A percentile compares a stretch with the other conserved stretches of the same genome.
These are phyloP conservation scores for Tyto alba DNA, from an alignment of 2,113 vertebrate genomes.

Conservation along the genomic window DNA sequence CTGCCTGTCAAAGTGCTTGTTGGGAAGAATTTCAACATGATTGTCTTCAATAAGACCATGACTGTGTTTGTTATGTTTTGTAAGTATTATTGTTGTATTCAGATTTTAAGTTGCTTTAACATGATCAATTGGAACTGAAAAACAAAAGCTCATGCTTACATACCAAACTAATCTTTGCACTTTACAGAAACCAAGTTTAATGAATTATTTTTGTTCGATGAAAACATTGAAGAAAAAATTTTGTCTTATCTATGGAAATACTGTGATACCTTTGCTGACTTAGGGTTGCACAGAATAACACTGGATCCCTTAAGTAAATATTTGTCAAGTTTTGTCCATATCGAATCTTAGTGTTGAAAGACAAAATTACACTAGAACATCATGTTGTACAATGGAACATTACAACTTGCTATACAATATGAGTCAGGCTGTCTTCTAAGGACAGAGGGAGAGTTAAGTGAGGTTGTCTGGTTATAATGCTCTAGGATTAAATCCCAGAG, in stretches of 20 bases:
- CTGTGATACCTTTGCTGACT: background rate
- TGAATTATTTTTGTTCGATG: background rate
- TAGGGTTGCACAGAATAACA: background rate
- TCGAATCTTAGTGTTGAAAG: background rate
- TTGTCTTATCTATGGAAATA: background rate
- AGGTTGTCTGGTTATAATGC: background rate
- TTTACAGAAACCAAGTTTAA: background rate
- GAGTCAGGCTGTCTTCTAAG: background rate
- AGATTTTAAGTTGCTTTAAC: background rate
- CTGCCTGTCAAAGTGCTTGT: constrained; percentile 86
- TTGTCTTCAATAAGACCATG: constrained; percentile 81
- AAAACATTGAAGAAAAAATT: background rate
- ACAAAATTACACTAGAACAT: background rate
- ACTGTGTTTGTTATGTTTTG: constrained; percentile 90
- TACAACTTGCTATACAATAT: background rate
- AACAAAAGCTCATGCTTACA: background rate
- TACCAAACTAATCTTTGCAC: background rate
- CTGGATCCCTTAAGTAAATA: background rate
- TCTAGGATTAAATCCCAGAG: background rate
- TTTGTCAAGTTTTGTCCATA: background rate
- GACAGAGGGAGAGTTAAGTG: background rate
- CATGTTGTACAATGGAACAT: background rate
- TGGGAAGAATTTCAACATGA: constrained; percentile 83
- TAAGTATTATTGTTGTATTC: constrained; percentile 63
- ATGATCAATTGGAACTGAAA: background rate